Evolutionary conservation across 2,888 invertebrate species (phyloP).

Genomic region (Calliphora vomitoria): DNA sequence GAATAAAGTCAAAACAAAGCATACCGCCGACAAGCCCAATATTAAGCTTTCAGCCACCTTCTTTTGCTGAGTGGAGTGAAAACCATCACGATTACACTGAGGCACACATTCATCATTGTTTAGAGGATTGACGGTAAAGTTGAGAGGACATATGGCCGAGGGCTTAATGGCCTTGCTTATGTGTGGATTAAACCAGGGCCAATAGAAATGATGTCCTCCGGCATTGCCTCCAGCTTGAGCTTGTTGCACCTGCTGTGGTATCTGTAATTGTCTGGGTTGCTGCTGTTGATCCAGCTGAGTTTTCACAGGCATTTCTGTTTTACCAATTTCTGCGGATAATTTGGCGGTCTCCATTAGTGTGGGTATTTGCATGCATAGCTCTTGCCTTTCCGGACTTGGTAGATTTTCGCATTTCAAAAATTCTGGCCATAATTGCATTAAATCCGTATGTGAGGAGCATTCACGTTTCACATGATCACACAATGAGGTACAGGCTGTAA

Average conservation of each 20-base stretch:
- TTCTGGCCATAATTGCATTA: slow-evolving; percentile 89
- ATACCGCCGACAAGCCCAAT: slow-evolving; percentile 91
- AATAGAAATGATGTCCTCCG: slow-evolving; percentile 77
- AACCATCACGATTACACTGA: slow-evolving; percentile 89
- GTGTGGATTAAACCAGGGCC: slow-evolving; percentile 83
- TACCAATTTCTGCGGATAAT: slow-evolving; percentile 45
- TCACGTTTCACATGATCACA: slow-evolving; percentile 91
- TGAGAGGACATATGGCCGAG: slow-evolving; percentile 86
- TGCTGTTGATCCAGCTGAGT: slow-evolving; percentile 48
- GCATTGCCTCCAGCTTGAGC: slow-evolving; percentile 71
- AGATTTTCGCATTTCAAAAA: slow-evolving; percentile 92
- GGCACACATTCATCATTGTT: slow-evolving; percentile 86
- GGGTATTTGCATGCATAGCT: slow-evolving; percentile 91
- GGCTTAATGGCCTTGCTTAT: slow-evolving; percentile 76
- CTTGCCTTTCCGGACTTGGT: slow-evolving; percentile 89
- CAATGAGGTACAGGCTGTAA: slow-evolving; percentile 93
- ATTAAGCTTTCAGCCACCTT: slow-evolving; percentile 90
- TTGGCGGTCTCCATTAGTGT: slow-evolving; percentile 71
- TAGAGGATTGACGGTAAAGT: slow-evolving; percentile 85
- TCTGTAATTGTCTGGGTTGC: slow-evolving; percentile 59
- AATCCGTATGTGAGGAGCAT: slow-evolving; percentile 87
- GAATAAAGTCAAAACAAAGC: slow-evolving; percentile 92
- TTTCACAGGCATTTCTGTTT: slow-evolving; percentile 26
- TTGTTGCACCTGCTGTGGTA: slow-evolving; percentile 68
- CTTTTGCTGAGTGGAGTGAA: slow-evolving; percentile 89